Conservation (phyloP, 2,113 vertebrate species). For the Saguinus midas region DNA sequence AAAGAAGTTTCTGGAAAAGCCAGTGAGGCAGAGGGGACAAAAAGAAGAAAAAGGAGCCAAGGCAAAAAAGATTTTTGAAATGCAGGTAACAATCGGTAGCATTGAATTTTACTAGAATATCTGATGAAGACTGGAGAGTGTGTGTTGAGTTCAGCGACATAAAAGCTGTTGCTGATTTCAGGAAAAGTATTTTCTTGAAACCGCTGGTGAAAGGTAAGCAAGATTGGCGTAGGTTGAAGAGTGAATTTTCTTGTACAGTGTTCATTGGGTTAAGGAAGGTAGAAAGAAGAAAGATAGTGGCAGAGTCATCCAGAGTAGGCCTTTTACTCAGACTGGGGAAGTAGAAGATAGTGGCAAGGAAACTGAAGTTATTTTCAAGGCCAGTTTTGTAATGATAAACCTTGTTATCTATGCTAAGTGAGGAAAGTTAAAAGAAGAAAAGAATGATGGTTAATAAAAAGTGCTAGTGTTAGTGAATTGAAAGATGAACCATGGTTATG, state of each 20-base stretch:
- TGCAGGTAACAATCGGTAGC: not conserved
- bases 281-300: not conserved
- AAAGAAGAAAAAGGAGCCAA: not conserved
- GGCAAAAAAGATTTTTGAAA: not conserved
- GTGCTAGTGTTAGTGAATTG: not conserved
- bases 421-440: not conserved
- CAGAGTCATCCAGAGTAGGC: not conserved
- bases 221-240: not conserved
- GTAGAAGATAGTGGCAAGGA: not conserved
- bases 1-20: not conserved
- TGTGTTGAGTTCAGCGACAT: not conserved
- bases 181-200: not conserved
- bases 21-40: not conserved
- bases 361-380: not conserved
- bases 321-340: not conserved
- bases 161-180: not conserved
- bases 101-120: not conserved
- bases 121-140: not conserved
- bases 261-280: not conserved
- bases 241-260: not conserved
- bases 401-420: not conserved
- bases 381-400: not conserved
- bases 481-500: not conserved
- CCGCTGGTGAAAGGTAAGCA: not conserved
- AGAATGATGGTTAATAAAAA: not conserved